Evolutionary conservation across 92 coral and sea anemone genomes (phyloP), one percentile per base, ranked within the genome.

Genomic region (Micromussa lordhowensis): DNA sequence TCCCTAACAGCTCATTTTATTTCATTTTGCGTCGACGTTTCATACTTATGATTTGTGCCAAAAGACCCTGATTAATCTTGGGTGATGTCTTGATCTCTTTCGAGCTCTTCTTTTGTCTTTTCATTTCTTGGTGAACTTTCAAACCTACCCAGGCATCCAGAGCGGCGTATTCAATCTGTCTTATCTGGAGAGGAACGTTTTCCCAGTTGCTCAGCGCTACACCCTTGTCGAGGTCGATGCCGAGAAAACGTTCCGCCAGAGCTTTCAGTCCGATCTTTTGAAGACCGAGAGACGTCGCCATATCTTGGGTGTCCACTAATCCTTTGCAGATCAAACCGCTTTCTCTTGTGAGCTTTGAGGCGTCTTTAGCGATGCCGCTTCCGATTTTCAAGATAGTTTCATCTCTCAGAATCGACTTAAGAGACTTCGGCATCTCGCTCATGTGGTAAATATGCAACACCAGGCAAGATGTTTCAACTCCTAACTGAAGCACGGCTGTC

Each of bases 111-210:
- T 44, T 44, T 19, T 58, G 64, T 2, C 64, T n/a, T 58, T 58
- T 58, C 64, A 92, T 89, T 72, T 91, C 85, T 34, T 83, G 74
- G 86, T 74, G 92, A 21, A 96, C 57, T 83, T 89, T 96, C 24
- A 96, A 81, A 58, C 98, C 89, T 14, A 94, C 80, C 98, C 98
- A 96, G 18, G 98, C 95, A 91, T 94, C 98, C 72, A 94, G 75
- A 24, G 95, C 96, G 24, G 98, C 98, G 91, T 96, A 96, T 18
- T 75, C 75, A 34, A 96, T 90, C 86, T 92, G 95, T 18, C 22
- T 68, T 16, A 44, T 38, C 5, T 51, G 71, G 24, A 96, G 80
- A 69, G 96, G 97, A 48, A 91, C 86, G 15, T 34, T 48, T 81
- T 96, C 96, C 98, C 98, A 94, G 88, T 96, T 91, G 79, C 96